Evolutionary conservation across 2,888 invertebrate species (phyloP), one percentile per base, ranked within the genome.

Genomic region (Aphodius granarius): DNA sequence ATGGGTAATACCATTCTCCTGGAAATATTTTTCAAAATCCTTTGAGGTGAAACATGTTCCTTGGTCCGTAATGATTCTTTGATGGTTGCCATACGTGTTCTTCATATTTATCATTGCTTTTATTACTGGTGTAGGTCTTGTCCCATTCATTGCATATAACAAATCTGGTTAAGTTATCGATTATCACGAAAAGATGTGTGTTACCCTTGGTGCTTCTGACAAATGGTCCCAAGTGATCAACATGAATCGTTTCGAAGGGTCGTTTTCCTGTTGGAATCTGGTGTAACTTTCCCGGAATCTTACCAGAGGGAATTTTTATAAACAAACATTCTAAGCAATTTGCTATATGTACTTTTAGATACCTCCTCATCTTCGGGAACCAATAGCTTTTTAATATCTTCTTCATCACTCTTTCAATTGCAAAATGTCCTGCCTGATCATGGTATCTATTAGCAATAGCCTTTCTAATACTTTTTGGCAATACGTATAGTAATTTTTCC

Each of bases 181-280:
- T 72, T 5, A 73, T 21, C 5, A 77, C 74, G 13, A 77, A 18
- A 21, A 76, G 66, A 71, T 75, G 68, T 21, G 20, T 17, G 66
- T 77, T 77, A 63, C 66, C 71, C 66, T 65, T 75, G 2, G 6
- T 15, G 66, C 75, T 72, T 9, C 16, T 64, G 16, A 77, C n/a
- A 62, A 75, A 75, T 20, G 77, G 77, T 71, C 73, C 75, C 23
- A 77, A 19, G 71, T 75, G 73, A 63, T 77, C 75, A 0, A 73
- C 13, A 20, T 77, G 77, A 4, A 77, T 43, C 19, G 71, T 21
- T 19, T 43, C 75, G n/a, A 75, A 73, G 13, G 77, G 76, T 72
- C 74, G 19, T 13, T 18, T 66, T 22, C 21, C 63, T 62, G 72
- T 66, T 17, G 77, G 73, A 62, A 77, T 77, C 16, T 72, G 63